Evolutionary conservation across 2,888 invertebrate species (phyloP).

Genomic region (Drosophila buzzatii): DNA sequence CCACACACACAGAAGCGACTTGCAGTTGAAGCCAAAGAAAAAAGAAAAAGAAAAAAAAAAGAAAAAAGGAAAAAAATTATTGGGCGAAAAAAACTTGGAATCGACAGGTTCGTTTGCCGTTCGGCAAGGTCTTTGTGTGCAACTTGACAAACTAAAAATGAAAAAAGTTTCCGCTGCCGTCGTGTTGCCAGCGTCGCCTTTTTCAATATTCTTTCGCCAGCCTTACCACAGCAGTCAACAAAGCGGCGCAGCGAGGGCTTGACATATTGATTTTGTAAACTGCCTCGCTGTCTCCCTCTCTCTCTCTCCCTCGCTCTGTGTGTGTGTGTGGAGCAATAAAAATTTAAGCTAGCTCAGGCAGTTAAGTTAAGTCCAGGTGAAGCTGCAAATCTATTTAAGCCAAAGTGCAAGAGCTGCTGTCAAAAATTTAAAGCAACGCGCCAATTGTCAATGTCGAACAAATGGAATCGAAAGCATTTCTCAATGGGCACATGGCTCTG

Average conservation of each 20-base stretch:
- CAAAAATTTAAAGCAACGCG: neutral
- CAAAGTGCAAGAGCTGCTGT: neutral
- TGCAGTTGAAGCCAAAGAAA: conserved; percentile 29
- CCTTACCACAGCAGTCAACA: conserved; percentile 46
- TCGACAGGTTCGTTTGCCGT: conserved; percentile 37
- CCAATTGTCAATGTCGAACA: neutral
- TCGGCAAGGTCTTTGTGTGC: conserved; percentile 52
- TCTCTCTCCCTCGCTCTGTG: neutral
- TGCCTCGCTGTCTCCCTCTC: neutral
- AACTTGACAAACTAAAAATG: conserved; percentile 82
- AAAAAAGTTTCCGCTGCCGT: conserved; percentile 72
- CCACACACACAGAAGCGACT: neutral
- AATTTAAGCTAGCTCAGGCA: conserved; percentile 44
- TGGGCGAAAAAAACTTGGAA: conserved; percentile 33
- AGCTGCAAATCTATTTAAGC: conserved; percentile 34
- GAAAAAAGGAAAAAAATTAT: neutral
- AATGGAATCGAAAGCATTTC: neutral
- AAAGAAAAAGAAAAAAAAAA: neutral
- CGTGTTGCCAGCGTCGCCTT: conserved; percentile 76
- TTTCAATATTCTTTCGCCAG: conserved; percentile 69
- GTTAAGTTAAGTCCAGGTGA: conserved; percentile 56
- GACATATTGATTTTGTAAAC: conserved; percentile 67
- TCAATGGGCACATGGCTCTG: neutral
- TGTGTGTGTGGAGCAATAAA: conserved; percentile 43
- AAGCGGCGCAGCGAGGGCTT: conserved; percentile 51